Evolutionary conservation across 1,140 invertebrate genomes (phyloP), one percentile per base, ranked within the genome.

Genomic region (Drusus annulatus): DNA sequence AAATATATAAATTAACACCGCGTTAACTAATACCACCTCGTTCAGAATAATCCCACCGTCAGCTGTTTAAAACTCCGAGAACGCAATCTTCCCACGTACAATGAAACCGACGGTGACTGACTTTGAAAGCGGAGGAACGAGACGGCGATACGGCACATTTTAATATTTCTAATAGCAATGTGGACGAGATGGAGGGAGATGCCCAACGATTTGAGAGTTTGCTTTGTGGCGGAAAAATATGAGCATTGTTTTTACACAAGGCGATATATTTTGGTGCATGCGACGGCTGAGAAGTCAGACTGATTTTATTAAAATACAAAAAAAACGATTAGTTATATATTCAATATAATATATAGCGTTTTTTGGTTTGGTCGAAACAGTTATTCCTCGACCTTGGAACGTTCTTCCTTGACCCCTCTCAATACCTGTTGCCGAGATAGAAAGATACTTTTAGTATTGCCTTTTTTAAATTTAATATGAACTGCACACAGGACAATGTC

Each of bases 211-310:
- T 60, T 13, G 19, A 19, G 5, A n/a, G 56, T 17, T 60, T 23
- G 56, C 19, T 19, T 23, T 60, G 17, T 17, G 1, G 6, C 15
- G 21, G 17, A 19, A 60, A 21, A 21, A 19, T 23, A 23, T 60
- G 56, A 60, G 56, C 56, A 60, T 60, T 60, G 56, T 21, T 60
- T 58, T 58, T 58, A 17, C 17, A 45, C 56, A 17, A 23, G 56
- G 23, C 56, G 4, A 19, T 23, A 23, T 60, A 23, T 23, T 2
- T 60, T 17, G 56, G 17, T 8, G 56, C 17, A 21, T 16, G 28
- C n/a, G n/a, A n/a, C n/a, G n/a, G n/a, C n/a, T 15, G 25, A 28
- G 13, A 16, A 15, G 10, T 65, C 21, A 65, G 62, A 65, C 62
- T 65, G 28, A 65, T 65, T 63, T 63, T 45, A 45, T 45, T 45